phyloP scores from a whole-genome alignment of 2,797 vertebrate genomes.

The Clarias platycephalus region DNA sequence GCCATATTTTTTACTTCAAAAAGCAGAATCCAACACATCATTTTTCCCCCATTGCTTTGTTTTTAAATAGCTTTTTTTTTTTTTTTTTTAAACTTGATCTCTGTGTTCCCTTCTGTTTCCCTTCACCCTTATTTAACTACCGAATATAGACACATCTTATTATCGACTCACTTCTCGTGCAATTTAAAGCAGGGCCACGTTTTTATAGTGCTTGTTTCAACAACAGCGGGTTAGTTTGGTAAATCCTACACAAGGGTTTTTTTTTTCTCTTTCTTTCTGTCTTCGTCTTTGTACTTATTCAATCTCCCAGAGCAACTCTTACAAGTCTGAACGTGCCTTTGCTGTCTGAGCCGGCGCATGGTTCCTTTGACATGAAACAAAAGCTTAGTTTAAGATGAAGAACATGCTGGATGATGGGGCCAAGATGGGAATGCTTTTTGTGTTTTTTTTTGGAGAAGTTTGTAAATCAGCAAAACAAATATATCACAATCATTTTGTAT shows the following conservation, averaged over 20 bases:
- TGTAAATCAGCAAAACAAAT: background rate
- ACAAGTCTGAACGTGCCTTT: slow-evolving; percentile 36
- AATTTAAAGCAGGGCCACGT: slow-evolving; percentile 12
- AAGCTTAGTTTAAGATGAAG: slow-evolving; percentile 36
- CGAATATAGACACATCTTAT: slow-evolving; percentile 9
- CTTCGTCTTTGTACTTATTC: slow-evolving; percentile 19
- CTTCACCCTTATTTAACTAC: slow-evolving; percentile 14
- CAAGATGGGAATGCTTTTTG: background rate
- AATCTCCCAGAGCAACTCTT: background rate
- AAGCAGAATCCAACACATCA: slow-evolving; percentile 1
- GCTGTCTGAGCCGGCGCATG: slow-evolving; percentile 17
- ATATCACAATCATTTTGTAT: background rate
- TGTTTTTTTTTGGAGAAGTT: background rate
- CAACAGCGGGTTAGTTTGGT: slow-evolving; percentile 5
- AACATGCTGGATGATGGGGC: background rate
- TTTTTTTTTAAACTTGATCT: background rate
- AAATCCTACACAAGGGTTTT: slow-evolving; percentile 11
- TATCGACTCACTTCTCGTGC: background rate
- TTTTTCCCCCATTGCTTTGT: background rate
- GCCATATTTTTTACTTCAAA: slow-evolving; percentile 17
- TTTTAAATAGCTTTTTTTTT: background rate
- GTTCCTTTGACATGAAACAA: slow-evolving; percentile 43
- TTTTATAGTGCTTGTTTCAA: slow-evolving; percentile 3
- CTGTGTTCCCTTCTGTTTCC: slow-evolving; percentile 4
- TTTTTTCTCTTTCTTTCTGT: background rate